Evolutionary conservation across 2,113 vertebrate species (phyloP), one percentile per base, ranked within the genome.

Genomic region (Callorhinus ursinus): DNA sequence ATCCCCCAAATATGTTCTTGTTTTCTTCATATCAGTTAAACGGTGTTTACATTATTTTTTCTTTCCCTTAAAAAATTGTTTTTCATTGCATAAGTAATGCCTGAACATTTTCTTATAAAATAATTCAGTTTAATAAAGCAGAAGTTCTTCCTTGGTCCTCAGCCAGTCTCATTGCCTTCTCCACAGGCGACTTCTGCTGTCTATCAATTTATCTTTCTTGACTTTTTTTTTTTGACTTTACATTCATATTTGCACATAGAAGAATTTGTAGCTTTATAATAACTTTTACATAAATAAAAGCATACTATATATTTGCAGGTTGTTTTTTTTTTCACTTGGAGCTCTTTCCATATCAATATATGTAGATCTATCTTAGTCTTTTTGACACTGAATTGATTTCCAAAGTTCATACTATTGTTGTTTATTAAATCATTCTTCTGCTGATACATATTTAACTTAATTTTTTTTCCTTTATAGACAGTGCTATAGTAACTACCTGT

Each of bases 181-280:
- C 21, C 26, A 90, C 31, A 90, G 74, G 55, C 59, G 36, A 81
- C 26, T 39, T 67, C 28, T 85, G 33, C 53, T 89, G 59, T 63
- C 69, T 31, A 67, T 67, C 63, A 80, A 2, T 26, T 79, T 80
- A 57, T 88, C 33, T 83, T 84, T 93, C 16, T 92, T 51, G 49
- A 33, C 12, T 9, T 65, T 86, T 95, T 46, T 93, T 84, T 72
- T 85, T 18, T 81, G 39, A 87, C 39, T 88, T 79, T 83, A 57
- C 18, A 71, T 71, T 90, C 59, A 26, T 93, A 72, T 55, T 80
- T 67, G 31, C 42, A 69, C 28, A 53, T 49, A 76, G 51, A 82
- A 49, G 88, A 83, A 72, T 92, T 57, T 89, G 31, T 86, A 93
- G 33, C 67, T 95, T 88, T 94, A 51, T 85, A 93, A 81, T 97